Base-by-base conservation (phyloP, 2,797 vertebrate species). In the Myotis myotis region DNA sequence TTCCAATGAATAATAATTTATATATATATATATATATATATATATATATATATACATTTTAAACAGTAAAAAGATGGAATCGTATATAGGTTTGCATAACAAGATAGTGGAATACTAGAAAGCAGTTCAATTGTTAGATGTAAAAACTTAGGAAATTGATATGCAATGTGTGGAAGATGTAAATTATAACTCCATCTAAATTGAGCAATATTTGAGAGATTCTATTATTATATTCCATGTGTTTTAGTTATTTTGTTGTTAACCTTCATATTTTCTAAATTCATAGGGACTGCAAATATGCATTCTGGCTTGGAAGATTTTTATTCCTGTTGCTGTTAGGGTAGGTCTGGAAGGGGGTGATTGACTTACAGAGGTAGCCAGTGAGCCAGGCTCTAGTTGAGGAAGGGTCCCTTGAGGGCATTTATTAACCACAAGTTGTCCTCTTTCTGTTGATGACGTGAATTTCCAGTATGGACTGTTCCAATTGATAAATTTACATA, bases 1-100 rank as follows among this genome's bases (percentile, higher is more conserved):
- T 97, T 98, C 96, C 94, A 96, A 96, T 97, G 97, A 98, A 97
- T 98, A 98, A 98, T 98, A 98, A 98, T 98, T 98, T 98, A 98
- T 98, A 98, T 98, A 98, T 97, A 98, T 98, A 98, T 98, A 47
- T 41, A 41, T 41, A 41, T 41, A 7, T 0, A 41, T 9, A 9
- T 41, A 41, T 41, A 10, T 44, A 44, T 44, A 98, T 98, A 98
- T 97, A 98, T 98, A 98, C 98, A 98, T 98, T 98, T 98, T 98
- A 98, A 98, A 97, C 97, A 98, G 98, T 97, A 97, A 98, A 98
- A 94, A 98, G 79, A 93, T 97, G 75, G 97, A 98, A 98, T 95
- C 98, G 97, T 96, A 82, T 96, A 94, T 97, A 98, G 90, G 97
- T 97, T 96, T 98, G 95, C 97, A 97, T 94, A 94, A 96, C 95